Evolutionary conservation across 2,888 invertebrate genomes (phyloP).

Genomic region (Gymnoscelis rufifasciata): DNA sequence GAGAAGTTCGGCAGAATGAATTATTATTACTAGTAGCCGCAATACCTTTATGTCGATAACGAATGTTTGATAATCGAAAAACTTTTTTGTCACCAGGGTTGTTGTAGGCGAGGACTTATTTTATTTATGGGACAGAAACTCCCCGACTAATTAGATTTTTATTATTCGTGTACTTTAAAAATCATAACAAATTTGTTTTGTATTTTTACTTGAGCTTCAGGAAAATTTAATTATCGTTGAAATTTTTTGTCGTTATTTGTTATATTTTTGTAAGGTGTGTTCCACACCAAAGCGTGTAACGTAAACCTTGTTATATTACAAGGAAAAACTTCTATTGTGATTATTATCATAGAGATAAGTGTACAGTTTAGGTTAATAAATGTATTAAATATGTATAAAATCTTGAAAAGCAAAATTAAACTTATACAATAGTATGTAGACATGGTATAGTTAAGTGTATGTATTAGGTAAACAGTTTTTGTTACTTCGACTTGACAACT

Average conservation of each 20-base stretch:
- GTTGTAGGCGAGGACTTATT: slow-evolving; percentile 34
- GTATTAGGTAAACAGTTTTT: slow-evolving; percentile 6
- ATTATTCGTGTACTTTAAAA: slow-evolving; percentile 21
- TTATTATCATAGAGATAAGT: slow-evolving; percentile 46
- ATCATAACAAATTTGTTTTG: slow-evolving; percentile 10
- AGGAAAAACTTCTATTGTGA: slow-evolving; percentile 48
- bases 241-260: slow-evolving; percentile 11
- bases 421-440: slow-evolving; percentile 15
- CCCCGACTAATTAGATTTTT: slow-evolving; percentile 12
- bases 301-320: slow-evolving; percentile 36
- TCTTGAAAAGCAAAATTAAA: slow-evolving; percentile 33
- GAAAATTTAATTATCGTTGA: slow-evolving; percentile 5
- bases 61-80: slow-evolving; percentile 65
- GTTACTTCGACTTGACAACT: slow-evolving; percentile 35
- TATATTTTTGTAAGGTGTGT: slow-evolving; percentile 3
- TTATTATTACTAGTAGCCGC: slow-evolving; percentile 56
- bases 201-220: slow-evolving; percentile 4
- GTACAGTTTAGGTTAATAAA: slow-evolving; percentile 39
- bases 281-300: slow-evolving; percentile 40
- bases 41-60: slow-evolving; percentile 55
- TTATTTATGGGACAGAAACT: slow-evolving; percentile 20
- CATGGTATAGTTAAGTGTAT: slow-evolving; percentile 10
- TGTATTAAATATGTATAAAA: slow-evolving; percentile 44
- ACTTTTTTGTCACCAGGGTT: slow-evolving; percentile 46
- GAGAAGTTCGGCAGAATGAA: slow-evolving; percentile 61